Conservation (phyloP, 30 jellyfish, hydroid and myxozoan species). For the Cassiopea andromeda region DNA sequence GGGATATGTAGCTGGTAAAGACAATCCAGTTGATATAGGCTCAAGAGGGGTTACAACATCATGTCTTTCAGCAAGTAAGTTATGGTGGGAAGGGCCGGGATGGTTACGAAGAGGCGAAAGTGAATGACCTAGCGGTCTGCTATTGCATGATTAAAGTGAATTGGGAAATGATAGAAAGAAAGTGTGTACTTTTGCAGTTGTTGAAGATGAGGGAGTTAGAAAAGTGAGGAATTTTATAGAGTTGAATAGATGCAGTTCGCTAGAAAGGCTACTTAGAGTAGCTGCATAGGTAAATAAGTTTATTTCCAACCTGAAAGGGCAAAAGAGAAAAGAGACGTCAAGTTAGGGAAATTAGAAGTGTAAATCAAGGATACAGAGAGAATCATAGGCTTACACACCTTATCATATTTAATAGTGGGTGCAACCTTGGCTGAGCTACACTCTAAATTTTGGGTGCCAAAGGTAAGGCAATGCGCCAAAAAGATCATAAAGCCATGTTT, state of each 20-base stretch:
- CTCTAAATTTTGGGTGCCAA: conserved; percentile 32
- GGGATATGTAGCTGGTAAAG: conserved; percentile 36
- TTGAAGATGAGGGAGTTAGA: background rate
- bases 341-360: background rate
- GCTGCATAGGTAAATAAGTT: conserved; percentile 10
- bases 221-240: conserved; percentile 6
- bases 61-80: background rate
- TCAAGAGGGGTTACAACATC: conserved; percentile 25
- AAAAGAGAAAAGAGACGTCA: conserved; percentile 1
- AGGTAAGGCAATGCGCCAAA: conserved; percentile 57
- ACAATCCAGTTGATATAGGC: conserved; percentile 29
- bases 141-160: conserved; percentile 19
- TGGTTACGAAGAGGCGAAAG: conserved; percentile 22
- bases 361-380: conserved; percentile 29
- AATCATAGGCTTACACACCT: conserved; percentile 23
- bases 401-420: conserved; percentile 8
- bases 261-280: conserved; percentile 25
- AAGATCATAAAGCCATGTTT: conserved; percentile 25
- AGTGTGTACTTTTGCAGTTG: conserved; percentile 1
- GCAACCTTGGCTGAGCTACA: conserved; percentile 55
- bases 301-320: conserved; percentile 24
- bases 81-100: conserved; percentile 59
- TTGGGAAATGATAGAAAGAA: conserved; percentile 29
- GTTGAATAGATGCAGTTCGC: conserved; percentile 12
- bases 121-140: conserved; percentile 39